Evolutionary conservation across 2,888 invertebrate genomes (phyloP).

Genomic region (Melinaea marsaeus): DNA sequence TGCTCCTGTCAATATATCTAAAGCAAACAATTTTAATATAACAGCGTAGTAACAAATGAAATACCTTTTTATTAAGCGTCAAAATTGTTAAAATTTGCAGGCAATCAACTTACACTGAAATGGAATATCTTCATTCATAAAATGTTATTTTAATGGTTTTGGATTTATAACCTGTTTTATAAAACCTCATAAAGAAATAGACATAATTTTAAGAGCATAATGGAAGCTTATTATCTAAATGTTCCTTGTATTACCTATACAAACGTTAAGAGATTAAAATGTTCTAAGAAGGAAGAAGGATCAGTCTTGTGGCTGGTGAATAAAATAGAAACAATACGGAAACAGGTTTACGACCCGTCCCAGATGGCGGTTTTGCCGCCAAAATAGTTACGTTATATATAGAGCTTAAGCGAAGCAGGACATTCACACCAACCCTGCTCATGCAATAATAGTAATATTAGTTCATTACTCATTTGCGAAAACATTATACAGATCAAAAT

Average conservation of each 20-base stretch:
- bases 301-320: constrained; percentile 2
- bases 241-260: not conserved
- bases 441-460: constrained; percentile 5
- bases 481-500: constrained; percentile 11
- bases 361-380: constrained; percentile 57
- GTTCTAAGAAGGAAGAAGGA: constrained; percentile 4
- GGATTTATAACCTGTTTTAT: too few species aligned
- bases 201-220: too few species aligned
- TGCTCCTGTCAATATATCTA: too few species aligned
- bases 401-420: constrained; percentile 46
- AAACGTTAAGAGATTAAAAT: not conserved
- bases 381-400: constrained; percentile 60
- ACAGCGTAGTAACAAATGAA: too few species aligned
- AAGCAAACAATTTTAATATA: too few species aligned
- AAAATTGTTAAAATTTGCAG: too few species aligned
- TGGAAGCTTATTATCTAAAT: not conserved
- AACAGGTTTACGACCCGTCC: constrained; percentile 42
- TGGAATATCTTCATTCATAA: too few species aligned
- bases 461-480: not conserved
- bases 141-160: too few species aligned
- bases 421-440: constrained; percentile 48
- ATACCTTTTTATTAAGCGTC: too few species aligned
- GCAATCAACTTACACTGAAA: too few species aligned
- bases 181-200: too few species aligned
- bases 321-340: constrained; percentile 40